These are phyloP conservation scores for Pachymerium ferrugineum DNA, from an alignment of 2,888 invertebrate species.

Conservation along the genomic window DNA sequence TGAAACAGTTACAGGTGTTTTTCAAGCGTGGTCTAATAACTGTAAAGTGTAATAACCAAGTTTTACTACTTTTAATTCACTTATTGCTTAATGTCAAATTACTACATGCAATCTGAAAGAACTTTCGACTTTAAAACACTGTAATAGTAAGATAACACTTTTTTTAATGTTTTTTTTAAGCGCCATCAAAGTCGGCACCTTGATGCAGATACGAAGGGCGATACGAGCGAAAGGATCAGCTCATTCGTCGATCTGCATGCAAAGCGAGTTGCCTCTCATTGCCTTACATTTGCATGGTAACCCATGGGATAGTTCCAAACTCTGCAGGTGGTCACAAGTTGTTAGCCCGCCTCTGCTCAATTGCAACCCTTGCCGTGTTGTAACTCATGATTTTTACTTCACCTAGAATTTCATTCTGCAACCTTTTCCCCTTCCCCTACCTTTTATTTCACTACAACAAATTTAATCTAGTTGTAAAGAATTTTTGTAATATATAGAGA, in stretches of 20 bases:
- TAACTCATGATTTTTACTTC: not conserved
- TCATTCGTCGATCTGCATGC: constrained; percentile 24
- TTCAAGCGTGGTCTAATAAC: too few relatives aligned
- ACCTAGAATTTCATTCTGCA: not conserved
- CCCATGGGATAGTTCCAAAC: not conserved
- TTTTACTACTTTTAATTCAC: too few relatives aligned
- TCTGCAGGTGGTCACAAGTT: not conserved
- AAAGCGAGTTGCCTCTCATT: constrained; percentile 2
- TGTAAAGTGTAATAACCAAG: too few relatives aligned
- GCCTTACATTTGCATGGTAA: constrained; percentile 17
- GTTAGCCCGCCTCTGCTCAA: not conserved
- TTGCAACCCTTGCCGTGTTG: constrained; percentile 1
- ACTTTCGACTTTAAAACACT: constrained; percentile 12
- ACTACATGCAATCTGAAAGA: not conserved
- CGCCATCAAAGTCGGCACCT: constrained; percentile 12
- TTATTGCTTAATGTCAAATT: not conserved
- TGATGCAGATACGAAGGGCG: constrained; percentile 6
- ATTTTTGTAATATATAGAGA: too few relatives aligned
- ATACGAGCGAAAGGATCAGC: not conserved
- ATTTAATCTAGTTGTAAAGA: too few relatives aligned
- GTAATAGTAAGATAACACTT: not conserved
- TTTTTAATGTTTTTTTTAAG: constrained; percentile 5
- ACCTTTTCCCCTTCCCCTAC: not conserved
- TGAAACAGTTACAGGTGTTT: too few relatives aligned
- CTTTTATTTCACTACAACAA: too few relatives aligned